These are phyloP conservation scores for Vandiemenella viatica DNA, from an alignment of 2,888 invertebrate species.

Conservation along the genomic window DNA sequence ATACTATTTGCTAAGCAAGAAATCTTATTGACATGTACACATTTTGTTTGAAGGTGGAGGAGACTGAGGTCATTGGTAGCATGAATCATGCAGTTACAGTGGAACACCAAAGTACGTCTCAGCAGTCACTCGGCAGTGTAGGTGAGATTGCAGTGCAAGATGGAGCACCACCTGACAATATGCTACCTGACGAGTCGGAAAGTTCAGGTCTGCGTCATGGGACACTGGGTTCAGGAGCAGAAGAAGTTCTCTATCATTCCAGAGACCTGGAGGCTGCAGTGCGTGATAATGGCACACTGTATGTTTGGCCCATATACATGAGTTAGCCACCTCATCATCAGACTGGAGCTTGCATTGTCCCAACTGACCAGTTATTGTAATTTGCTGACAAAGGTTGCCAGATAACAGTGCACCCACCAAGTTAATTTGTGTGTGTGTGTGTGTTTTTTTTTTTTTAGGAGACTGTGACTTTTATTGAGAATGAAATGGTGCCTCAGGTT, in stretches of 20 bases:
- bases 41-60: too few species aligned
- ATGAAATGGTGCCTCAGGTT: too few species aligned
- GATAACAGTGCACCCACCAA: too few species aligned
- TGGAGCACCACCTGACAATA: conserved; percentile 9
- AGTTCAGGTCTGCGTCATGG: neutral
- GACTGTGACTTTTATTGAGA: too few species aligned
- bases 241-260: conserved; percentile 17
- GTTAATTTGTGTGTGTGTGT: too few species aligned
- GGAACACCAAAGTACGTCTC: conserved; percentile 8
- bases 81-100: conserved; percentile 6
- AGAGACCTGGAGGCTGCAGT: conserved; percentile 30
- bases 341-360: too few species aligned
- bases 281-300: conserved; percentile 30
- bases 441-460: too few species aligned
- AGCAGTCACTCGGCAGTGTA: conserved; percentile 10
- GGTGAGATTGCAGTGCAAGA: conserved; percentile 14
- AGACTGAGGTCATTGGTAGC: neutral
- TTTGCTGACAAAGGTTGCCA: too few species aligned
- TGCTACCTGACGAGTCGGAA: conserved; percentile 18
- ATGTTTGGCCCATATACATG: conserved; percentile 27
- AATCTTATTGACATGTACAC: too few species aligned
- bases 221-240: conserved; percentile 14
- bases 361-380: neutral
- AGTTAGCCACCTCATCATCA: conserved; percentile 12
- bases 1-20: too few species aligned